Percentiles rank a stretch among this genome's conserved stretches.
Evolutionary conservation across 2,888 invertebrate genomes (phyloP).

Genomic region (Mythimna loreyi): DNA sequence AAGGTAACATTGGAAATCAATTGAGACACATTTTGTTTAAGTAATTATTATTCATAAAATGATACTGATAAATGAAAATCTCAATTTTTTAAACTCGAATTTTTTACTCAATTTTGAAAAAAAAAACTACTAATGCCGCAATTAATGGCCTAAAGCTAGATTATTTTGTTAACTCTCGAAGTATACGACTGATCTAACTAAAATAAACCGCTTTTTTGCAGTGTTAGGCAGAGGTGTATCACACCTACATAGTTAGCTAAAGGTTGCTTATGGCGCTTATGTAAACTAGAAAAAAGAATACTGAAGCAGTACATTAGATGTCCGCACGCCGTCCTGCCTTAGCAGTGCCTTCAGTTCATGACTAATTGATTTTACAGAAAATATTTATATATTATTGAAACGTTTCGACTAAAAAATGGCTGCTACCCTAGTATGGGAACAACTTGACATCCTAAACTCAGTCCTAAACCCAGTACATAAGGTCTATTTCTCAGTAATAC

Average conservation of each 20-base stretch:
- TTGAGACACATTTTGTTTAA: neutral
- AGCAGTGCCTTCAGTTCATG: constrained; percentile 56
- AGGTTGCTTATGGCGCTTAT: constrained; percentile 11
- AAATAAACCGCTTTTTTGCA: neutral
- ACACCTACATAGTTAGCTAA: neutral
- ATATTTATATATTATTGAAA: constrained; percentile 23
- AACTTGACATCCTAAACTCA: neutral
- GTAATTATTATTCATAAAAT: neutral
- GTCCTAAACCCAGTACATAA: neutral
- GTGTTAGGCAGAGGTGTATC: neutral
- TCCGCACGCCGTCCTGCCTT: constrained; percentile 43
- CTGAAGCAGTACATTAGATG: constrained; percentile 23
- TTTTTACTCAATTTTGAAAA: neutral
- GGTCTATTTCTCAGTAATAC: neutral
- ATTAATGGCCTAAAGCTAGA: neutral
- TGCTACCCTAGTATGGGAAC: neutral
- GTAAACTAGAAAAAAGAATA: constrained; percentile 10
- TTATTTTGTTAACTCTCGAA: constrained; percentile 23
- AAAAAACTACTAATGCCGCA: neutral
- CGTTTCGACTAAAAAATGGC: neutral
- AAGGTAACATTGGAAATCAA: neutral
- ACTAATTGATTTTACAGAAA: constrained; percentile 8
- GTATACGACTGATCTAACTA: constrained; percentile 41
- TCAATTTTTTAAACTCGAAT: constrained; percentile 3
- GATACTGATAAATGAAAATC: constrained; percentile 11